Percentiles rank a stretch among this genome's conserved stretches.
Evolutionary conservation across 2,888 invertebrate species (phyloP).

Genomic region (Gasteruption jaculator): DNA sequence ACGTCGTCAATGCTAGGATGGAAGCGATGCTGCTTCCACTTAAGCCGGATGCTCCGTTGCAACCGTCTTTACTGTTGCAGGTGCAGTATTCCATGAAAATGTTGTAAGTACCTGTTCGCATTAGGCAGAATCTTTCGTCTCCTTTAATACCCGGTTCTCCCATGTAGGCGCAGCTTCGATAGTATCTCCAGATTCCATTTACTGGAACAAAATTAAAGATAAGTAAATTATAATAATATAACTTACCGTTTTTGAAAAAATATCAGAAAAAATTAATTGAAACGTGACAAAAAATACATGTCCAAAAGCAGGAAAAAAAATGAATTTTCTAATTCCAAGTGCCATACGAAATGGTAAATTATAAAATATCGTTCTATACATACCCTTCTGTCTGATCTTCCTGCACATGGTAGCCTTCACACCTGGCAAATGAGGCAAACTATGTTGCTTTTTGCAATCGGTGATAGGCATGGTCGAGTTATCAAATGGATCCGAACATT

Average conservation of each 20-base stretch:
- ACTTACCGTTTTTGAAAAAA: not conserved
- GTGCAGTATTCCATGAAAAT: constrained; percentile 93
- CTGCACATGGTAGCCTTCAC: constrained; percentile 80
- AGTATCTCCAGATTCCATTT: constrained; percentile 83
- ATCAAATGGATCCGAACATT: constrained; percentile 90
- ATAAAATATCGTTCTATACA: too few species aligned
- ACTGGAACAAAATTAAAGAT: constrained; percentile 58
- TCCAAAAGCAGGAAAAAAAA: too few species aligned
- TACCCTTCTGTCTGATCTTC: constrained; percentile 88
- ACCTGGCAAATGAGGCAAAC: constrained; percentile 64
- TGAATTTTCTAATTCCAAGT: too few species aligned
- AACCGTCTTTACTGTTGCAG: constrained; percentile 89
- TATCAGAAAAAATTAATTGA: constrained; percentile 8
- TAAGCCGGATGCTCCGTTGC: constrained; percentile 62
- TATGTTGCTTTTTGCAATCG: constrained; percentile 65
- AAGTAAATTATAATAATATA: too few species aligned
- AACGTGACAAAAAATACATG: too few species aligned
- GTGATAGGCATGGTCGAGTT: constrained; percentile 82
- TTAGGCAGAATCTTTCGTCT: constrained; percentile 85
- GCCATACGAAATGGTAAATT: too few species aligned
- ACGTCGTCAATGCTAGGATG: too few species aligned
- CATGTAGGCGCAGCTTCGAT: constrained; percentile 82
- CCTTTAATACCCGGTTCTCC: constrained; percentile 87
- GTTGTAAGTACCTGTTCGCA: constrained; percentile 88
- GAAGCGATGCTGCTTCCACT: constrained; percentile 26